Evolutionary conservation across 2,113 vertebrate genomes (phyloP).

Genomic region (Girardinichthys multiradiatus): DNA sequence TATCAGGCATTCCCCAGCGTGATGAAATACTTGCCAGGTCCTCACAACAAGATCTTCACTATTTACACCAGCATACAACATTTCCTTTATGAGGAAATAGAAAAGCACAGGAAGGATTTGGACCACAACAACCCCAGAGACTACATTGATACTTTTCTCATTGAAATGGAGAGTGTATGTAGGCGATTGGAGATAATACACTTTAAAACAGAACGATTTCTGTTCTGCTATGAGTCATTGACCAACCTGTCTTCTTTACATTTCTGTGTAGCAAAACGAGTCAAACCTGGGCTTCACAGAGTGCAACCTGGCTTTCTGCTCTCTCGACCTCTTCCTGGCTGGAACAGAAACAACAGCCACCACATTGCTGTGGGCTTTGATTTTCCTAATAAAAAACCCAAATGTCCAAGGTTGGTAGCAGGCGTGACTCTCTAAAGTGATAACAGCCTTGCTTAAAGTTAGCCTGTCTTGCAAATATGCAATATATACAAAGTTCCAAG

Average conservation of each 20-base stretch:
- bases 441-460: neutral
- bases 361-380: slow-evolving; percentile 85
- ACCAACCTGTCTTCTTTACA: neutral
- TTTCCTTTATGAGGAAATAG: slow-evolving; percentile 62
- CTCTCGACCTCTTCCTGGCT: slow-evolving; percentile 86
- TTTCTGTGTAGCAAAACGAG: slow-evolving; percentile 32
- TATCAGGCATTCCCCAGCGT: slow-evolving; percentile 77
- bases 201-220: neutral
- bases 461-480: neutral
- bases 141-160: slow-evolving; percentile 84
- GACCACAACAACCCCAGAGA: slow-evolving; percentile 76
- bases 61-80: slow-evolving; percentile 16
- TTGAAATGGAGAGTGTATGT: slow-evolving; percentile 81
- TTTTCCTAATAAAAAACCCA: slow-evolving; percentile 84
- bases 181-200: no score
- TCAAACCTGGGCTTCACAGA: slow-evolving; percentile 73
- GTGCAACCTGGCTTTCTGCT: slow-evolving; percentile 80
- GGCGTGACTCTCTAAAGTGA: neutral
- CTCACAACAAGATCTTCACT: slow-evolving; percentile 76
- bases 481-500: neutral
- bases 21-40: slow-evolving; percentile 81
- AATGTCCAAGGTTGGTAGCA: slow-evolving; percentile 82
- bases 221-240: neutral
- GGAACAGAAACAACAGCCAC: slow-evolving; percentile 90
- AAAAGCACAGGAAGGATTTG: slow-evolving; percentile 79